phyloP scores from a whole-genome alignment of 1,140 invertebrate species.

The Halyomorpha halys region DNA sequence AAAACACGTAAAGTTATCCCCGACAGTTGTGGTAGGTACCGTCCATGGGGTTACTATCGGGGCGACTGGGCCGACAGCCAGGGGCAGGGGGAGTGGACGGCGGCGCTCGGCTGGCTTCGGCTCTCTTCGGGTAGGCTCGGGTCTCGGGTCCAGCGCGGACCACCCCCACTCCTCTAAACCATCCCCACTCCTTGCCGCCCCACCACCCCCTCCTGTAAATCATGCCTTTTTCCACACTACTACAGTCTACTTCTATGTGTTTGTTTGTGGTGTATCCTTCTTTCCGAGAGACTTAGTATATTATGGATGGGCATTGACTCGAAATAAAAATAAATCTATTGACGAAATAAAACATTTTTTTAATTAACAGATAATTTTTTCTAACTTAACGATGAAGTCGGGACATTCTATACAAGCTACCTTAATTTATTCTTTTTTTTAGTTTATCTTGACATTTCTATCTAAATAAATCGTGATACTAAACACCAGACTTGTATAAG shows the following conservation, averaged over 20 bases:
- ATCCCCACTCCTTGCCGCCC: constrained; percentile 6
- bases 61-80: constrained; percentile 13
- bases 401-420: too few species aligned
- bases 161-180: constrained; percentile 11
- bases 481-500: too few species aligned
- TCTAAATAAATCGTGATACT: too few species aligned
- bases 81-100: constrained; percentile 11
- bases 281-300: background rate
- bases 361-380: too few species aligned
- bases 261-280: background rate
- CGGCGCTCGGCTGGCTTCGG: constrained; percentile 15
- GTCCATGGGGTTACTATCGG: constrained; percentile 18
- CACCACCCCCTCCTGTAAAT: constrained; percentile 12
- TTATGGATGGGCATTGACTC: too few species aligned
- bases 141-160: background rate
- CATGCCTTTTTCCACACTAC: background rate
- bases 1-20: constrained; percentile 1
- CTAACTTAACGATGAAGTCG: too few species aligned
- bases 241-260: background rate
- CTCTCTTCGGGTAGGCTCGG: background rate
- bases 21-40: background rate
- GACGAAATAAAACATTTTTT: too few species aligned
- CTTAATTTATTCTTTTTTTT: too few species aligned
- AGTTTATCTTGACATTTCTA: too few species aligned
- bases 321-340: too few species aligned